phyloP scores from a whole-genome alignment of 2,113 vertebrate species.

The Numida meleagris region DNA sequence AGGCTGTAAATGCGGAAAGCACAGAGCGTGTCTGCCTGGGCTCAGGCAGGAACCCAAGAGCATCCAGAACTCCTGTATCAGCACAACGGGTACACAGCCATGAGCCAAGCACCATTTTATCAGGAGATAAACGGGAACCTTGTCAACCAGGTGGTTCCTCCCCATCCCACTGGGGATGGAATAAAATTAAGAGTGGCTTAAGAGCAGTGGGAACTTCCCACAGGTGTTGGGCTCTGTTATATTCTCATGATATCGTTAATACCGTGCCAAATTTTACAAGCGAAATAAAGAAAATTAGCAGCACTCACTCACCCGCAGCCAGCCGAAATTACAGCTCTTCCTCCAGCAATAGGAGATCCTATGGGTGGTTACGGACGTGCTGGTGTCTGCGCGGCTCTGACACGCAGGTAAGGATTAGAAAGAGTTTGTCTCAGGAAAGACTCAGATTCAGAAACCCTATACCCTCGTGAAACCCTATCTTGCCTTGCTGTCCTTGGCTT shows the following conservation, averaged over 20 bases:
- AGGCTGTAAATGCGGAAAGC: slow-evolving; percentile 13
- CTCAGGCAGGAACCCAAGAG: slow-evolving; percentile 28
- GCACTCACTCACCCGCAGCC: slow-evolving; percentile 52
- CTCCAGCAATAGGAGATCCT: not conserved
- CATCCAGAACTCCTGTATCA: not conserved
- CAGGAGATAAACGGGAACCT: not conserved
- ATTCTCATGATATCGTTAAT: accelerated
- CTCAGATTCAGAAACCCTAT: slow-evolving; percentile 80
- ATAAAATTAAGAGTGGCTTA: not conserved
- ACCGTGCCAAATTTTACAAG: not conserved
- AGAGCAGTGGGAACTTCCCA: not conserved
- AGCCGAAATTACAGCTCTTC: not conserved
- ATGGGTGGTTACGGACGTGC: not conserved
- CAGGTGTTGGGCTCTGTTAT: not conserved
- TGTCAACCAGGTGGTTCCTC: not conserved
- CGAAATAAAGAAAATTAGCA: not conserved
- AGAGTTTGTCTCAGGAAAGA: slow-evolving; percentile 60
- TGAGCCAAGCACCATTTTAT: not conserved
- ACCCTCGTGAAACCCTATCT: slow-evolving; percentile 77
- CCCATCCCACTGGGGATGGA: accelerated
- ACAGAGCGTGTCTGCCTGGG: not conserved
- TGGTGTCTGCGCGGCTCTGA: not conserved
- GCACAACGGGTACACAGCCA: not conserved
- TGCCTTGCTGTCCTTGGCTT: slow-evolving; percentile 46
- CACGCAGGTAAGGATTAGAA: slow-evolving; percentile 44